phyloP scores from a whole-genome alignment of 30 jellyfish, hydroid and myxozoan genomes.

The Pelagia noctiluca region DNA sequence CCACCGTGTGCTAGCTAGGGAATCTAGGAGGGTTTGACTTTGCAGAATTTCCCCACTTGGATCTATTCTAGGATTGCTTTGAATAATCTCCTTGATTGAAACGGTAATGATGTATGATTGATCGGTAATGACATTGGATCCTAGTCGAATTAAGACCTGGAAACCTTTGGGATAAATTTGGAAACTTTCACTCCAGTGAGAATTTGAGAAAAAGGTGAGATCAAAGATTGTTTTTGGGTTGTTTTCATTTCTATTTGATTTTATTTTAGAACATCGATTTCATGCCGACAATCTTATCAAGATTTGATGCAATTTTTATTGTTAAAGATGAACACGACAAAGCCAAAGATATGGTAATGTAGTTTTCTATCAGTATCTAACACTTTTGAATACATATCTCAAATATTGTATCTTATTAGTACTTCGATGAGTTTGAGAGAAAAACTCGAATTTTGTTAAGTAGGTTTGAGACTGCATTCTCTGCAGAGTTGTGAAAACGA shows the following conservation, averaged over 20 bases:
- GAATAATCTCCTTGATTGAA: too few relatives aligned
- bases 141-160: background rate
- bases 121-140: too few relatives aligned
- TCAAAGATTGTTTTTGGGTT: background rate
- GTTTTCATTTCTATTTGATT: background rate
- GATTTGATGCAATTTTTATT: constrained; percentile 96
- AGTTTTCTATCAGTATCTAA: constrained; percentile 13
- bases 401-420: too few relatives aligned
- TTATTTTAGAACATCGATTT: constrained; percentile 93
- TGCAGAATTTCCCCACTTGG: too few relatives aligned
- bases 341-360: constrained; percentile 87
- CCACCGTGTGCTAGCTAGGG: background rate
- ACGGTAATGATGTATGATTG: too few relatives aligned
- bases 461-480: background rate
- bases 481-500: background rate
- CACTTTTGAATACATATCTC: too few relatives aligned
- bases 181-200: background rate
- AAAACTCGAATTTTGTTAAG: too few relatives aligned
- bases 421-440: too few relatives aligned
- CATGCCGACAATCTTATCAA: constrained; percentile 99
- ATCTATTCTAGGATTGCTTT: too few relatives aligned
- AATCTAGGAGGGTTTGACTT: background rate
- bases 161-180: background rate
- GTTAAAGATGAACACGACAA: constrained; percentile 99
- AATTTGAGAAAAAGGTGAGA: background rate